Base-by-base conservation (phyloP, 1,140 invertebrate genomes). In the Sipha flava region DNA sequence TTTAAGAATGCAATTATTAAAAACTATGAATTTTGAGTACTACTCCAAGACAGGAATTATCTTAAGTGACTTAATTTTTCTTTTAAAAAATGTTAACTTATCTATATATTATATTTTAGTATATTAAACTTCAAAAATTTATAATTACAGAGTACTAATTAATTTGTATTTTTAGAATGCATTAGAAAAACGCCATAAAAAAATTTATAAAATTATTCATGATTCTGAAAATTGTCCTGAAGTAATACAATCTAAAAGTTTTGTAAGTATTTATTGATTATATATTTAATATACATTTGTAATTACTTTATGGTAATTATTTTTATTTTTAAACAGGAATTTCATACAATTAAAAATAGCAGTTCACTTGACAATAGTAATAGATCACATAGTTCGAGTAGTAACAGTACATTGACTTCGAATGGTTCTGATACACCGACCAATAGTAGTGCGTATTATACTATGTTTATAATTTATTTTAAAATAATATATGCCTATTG, bases 141-240 rank as follows among this genome's bases (percentile, higher is more conserved):
- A 14, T n/a, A 47, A n/a, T 70, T 29, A 29, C 29, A 29, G 1
- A 10, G 45, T 47, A n/a, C n/a, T n/a, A 47, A 47, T 47, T 45
- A 3, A 21, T 45, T 47, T 70, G 3, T 29, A 47, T 40, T n/a
- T 59, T 29, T 26, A 77, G 73, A 40, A 59, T 40, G 31, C 52
- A 29, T 59, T 77, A 57, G 73, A 77, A 77, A 77, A 77, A 57
- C 73, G 73, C 7, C 31, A 77, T 57, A 57, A 77, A 77, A 77
- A 77, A 26, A 59, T 77, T 10, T 57, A 43, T 59, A 77, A 59
- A 77, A 77, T 77, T 0, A 57, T 77, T 43, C 49, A 77, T 77
- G 52, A 73, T 31, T 10, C 70, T 6, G 70, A 73, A 34, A 73
- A 52, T 14, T 23, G 7, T 73, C 23, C 29, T 7, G 47, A 37